Evolutionary conservation across 1,140 invertebrate species (phyloP).

Genomic region (Drosophila leontia): DNA sequence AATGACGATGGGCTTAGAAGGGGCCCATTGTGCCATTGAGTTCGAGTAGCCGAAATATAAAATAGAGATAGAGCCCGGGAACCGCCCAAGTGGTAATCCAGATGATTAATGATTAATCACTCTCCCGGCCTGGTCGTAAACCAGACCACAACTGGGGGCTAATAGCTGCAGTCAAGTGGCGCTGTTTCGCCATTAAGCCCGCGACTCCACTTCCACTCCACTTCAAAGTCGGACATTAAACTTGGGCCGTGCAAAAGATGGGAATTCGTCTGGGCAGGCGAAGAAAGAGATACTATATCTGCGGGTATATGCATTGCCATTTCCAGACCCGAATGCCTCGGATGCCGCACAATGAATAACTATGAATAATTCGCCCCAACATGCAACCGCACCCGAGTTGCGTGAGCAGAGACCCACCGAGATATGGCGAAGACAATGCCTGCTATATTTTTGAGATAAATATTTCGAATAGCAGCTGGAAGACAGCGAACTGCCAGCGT

Average conservation of each 20-base stretch:
- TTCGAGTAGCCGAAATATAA: constrained; percentile 20
- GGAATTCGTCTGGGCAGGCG: constrained; percentile 63
- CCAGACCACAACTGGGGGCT: constrained; percentile 39
- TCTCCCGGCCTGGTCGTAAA: constrained; percentile 19
- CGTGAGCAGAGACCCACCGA: constrained; percentile 60
- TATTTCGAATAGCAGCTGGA: constrained; percentile 31
- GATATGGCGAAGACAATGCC: constrained; percentile 54
- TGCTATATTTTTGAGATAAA: constrained; percentile 41
- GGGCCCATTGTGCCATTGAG: constrained; percentile 24
- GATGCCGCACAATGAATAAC: constrained; percentile 75
- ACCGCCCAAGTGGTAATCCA: constrained; percentile 42
- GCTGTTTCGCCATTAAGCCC: constrained; percentile 48
- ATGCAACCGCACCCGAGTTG: constrained; percentile 71
- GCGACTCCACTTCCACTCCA: constrained; percentile 19
- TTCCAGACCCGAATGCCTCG: constrained; percentile 65
- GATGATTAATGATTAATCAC: constrained; percentile 52
- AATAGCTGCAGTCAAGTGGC: constrained; percentile 59
- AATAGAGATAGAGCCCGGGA: constrained; percentile 22
- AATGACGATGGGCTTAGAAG: constrained; percentile 62
- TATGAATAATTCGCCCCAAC: constrained; percentile 64
- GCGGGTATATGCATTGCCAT: constrained; percentile 52
- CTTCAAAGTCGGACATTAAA: constrained; percentile 72
- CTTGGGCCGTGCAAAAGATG: constrained; percentile 67
- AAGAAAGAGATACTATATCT: constrained; percentile 32
- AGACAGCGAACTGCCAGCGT: constrained; percentile 9